Conservation (phyloP, 1,140 invertebrate species). For the Drosophila carrolli region DNA sequence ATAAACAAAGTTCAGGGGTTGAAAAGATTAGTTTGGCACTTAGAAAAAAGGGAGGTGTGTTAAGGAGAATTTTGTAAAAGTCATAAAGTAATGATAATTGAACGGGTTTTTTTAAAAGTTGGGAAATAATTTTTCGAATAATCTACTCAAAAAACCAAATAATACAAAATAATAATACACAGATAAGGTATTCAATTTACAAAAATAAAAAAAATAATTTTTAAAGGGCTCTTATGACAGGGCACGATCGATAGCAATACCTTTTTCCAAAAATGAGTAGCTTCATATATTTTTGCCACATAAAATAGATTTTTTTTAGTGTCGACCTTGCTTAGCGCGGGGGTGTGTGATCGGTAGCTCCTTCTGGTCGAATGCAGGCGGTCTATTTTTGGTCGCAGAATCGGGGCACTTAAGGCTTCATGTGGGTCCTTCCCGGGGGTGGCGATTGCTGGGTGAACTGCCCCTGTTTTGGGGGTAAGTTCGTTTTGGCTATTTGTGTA, state of each 20-base stretch:
- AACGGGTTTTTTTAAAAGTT: too few relatives aligned
- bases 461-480: slow-evolving; percentile 39
- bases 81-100: too few relatives aligned
- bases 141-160: too few relatives aligned
- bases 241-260: too few relatives aligned
- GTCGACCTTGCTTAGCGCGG: slow-evolving; percentile 16
- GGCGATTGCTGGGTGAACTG: slow-evolving; percentile 6
- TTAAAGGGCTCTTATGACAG: too few relatives aligned
- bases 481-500: slow-evolving; percentile 56
- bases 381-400: slow-evolving; percentile 53
- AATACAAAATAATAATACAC: too few relatives aligned
- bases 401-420: slow-evolving; percentile 45
- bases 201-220: too few relatives aligned
- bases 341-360: slow-evolving; percentile 51
- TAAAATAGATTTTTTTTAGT: background rate
- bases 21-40: background rate
- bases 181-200: too few relatives aligned
- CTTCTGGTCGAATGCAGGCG: slow-evolving; percentile 67
- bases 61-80: background rate
- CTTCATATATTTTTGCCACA: too few relatives aligned
- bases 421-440: slow-evolving; percentile 57
- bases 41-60: background rate
- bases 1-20: slow-evolving; percentile 54
- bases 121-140: too few relatives aligned
- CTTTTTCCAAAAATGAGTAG: too few relatives aligned